Evolutionary conservation across 2,797 vertebrate genomes (phyloP).

Genomic region (Paramormyrops hopkinsi): DNA sequence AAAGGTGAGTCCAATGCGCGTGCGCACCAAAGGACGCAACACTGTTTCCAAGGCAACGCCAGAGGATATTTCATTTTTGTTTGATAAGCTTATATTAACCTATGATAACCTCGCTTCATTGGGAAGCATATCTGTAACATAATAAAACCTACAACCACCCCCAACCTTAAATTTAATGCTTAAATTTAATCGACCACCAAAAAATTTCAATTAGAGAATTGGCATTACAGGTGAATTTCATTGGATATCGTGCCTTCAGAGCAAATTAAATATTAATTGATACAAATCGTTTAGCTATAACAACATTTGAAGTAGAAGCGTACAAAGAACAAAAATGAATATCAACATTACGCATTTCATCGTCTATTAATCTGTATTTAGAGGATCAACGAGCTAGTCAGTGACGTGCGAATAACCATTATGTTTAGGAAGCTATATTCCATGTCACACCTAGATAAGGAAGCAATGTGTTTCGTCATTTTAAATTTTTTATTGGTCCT

Average conservation of each 20-base stretch:
- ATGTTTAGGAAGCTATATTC: not conserved
- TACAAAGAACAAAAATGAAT: not conserved
- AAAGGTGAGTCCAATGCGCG: not conserved
- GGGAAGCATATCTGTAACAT: not conserved
- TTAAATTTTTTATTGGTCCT: not conserved
- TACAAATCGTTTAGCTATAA: not conserved
- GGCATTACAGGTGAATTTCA: not conserved
- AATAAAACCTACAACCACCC: not conserved
- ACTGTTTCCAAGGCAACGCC: slow-evolving; percentile 10
- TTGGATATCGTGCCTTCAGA: not conserved
- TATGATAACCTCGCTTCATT: not conserved
- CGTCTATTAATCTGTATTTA: not conserved
- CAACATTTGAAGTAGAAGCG: not conserved
- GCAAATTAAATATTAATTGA: not conserved
- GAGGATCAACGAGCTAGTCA: not conserved
- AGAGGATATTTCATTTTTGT: not conserved
- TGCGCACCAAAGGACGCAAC: not conserved
- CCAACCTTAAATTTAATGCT: not conserved
- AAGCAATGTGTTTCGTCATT: not conserved
- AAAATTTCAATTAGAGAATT: not conserved
- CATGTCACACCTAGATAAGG: not conserved
- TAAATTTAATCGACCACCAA: not conserved
- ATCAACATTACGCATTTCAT: not conserved
- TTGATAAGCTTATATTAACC: not conserved
- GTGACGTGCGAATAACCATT: not conserved